Evolutionary conservation across 2,797 vertebrate genomes (phyloP).

Genomic region (Distichodus sexfasciatus): DNA sequence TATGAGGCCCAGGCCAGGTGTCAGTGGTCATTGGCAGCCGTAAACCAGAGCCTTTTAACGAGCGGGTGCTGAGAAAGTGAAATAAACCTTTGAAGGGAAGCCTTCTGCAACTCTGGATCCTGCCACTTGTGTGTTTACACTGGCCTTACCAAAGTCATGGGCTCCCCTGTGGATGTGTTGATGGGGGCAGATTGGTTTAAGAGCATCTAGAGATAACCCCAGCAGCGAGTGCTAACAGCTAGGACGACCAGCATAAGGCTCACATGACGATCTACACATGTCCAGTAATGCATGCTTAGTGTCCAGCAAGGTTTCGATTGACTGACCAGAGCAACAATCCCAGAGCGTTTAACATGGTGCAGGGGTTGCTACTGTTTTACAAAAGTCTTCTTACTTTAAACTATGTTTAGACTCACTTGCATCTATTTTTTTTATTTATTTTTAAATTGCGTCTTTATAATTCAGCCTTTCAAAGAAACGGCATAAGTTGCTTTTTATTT

Average conservation of each 20-base stretch:
- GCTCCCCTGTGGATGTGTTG: background rate
- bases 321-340: no score
- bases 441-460: no score
- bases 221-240: conserved; percentile 10
- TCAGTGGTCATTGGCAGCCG: conserved; percentile 39
- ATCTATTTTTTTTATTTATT: no score
- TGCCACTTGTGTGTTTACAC: conserved; percentile 34
- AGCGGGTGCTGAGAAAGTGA: conserved; percentile 61
- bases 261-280: background rate
- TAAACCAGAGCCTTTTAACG: conserved; percentile 40
- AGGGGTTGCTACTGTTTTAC: no score
- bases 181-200: conserved; percentile 33
- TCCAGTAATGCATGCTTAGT: no score
- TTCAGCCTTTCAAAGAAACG: no score
- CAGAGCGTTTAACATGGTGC: no score
- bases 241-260: background rate
- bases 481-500: no score
- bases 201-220: conserved; percentile 25
- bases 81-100: conserved; percentile 60
- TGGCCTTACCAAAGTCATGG: conserved; percentile 17
- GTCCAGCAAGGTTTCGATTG: no score
- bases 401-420: no score
- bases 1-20: conserved; percentile 54
- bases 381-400: no score
- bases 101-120: conserved; percentile 59